Evolutionary conservation across 2,888 invertebrate genomes (phyloP), one percentile per base, ranked within the genome.

Genomic region (Eupeodes luniger): DNA sequence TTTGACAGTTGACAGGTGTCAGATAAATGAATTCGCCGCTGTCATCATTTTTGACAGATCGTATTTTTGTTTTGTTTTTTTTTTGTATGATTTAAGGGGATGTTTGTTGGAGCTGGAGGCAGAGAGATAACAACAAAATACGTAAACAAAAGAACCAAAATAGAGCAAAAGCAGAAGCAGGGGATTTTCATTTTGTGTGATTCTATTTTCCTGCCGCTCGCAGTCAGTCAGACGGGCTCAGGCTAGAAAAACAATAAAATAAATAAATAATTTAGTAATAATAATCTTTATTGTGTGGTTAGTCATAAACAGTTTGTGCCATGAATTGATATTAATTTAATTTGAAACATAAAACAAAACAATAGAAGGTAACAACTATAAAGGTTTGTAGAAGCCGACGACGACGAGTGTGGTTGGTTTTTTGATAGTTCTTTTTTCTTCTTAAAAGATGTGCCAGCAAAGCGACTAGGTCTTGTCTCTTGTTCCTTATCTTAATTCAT

Each of bases 141-240:
- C 57, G 77, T 87, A 87, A 87, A 87, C 87, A 87, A 87, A 79
- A 80, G 74, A 27, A 27, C 51, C 14, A 12, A 12, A 47, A 47
- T 47, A 47, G 5, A 19, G 19, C 19, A 19, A 19, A 19, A 27
- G 57, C 4, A n/a, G 14, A 2, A 70, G 53, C 40, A 1, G 34
- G 51, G 67, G 6, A 40, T 40, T 40, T 40, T 40, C 40, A 40
- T 7, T 40, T 40, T 40, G 6, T 27, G 27, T 40, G 5, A 47
- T 47, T 64, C 12, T 40, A 55, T 36, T 16, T 51, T 67, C 2
- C 11, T 57, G 14, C 9, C 9, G 40, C 36, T 19, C 59, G 51
- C 44, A 44, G 9, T 14, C 47, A 5, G 2, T 5, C 55, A 1
- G 27, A 27, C 27, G 27, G 27, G 27, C 27, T 27, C 27, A 3